phyloP scores from a whole-genome alignment of 2,888 invertebrate species.

The Dasypogon diadema region DNA sequence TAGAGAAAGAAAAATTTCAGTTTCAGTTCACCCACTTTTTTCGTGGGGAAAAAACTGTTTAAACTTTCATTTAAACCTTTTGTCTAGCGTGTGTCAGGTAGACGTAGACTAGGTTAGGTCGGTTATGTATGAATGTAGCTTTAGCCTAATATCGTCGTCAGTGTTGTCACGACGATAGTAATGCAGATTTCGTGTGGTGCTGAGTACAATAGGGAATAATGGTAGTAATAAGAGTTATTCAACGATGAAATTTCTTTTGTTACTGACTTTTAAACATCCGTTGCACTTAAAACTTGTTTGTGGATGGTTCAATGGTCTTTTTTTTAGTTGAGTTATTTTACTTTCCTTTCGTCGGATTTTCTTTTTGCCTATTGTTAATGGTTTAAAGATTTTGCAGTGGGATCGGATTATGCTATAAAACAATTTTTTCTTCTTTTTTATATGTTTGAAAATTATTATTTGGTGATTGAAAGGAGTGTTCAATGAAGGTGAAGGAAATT shows the following conservation, averaged over 20 bases:
- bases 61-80: constrained; percentile 30
- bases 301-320: background rate
- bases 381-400: too few relatives aligned
- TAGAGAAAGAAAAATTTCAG: constrained; percentile 43
- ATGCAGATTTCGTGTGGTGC: background rate
- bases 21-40: constrained; percentile 50
- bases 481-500: too few relatives aligned
- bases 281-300: background rate
- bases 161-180: background rate
- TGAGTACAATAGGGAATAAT: background rate
- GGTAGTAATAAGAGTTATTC: background rate
- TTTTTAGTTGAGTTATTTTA: too few relatives aligned
- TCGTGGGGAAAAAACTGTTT: too few relatives aligned
- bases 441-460: too few relatives aligned
- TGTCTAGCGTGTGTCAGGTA: background rate
- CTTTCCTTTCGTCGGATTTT: too few relatives aligned
- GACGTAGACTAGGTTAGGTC: background rate
- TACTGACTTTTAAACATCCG: background rate
- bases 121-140: background rate
- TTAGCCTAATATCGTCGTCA: too few relatives aligned
- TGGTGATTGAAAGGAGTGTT: too few relatives aligned
- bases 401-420: too few relatives aligned
- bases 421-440: too few relatives aligned
- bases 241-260: background rate
- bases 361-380: too few relatives aligned